A percentile compares a stretch with the other conserved stretches of the same genome.
phyloP scores from a whole-genome alignment of 2,113 vertebrate species.

The Cinclus cinclus region DNA sequence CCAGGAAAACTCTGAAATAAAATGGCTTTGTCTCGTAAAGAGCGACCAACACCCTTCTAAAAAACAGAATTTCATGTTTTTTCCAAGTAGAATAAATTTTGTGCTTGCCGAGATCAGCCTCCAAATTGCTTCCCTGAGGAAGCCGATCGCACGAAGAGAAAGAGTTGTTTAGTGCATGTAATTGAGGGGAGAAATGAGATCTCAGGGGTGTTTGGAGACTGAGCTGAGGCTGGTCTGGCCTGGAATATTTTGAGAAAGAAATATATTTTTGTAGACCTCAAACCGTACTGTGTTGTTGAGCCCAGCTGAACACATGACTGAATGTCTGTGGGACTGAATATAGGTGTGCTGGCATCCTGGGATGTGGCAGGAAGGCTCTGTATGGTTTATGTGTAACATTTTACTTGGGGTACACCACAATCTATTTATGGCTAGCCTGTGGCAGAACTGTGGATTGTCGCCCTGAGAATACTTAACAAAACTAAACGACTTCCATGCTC shows the following conservation, averaged over 20 bases:
- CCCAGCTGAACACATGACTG: not conserved
- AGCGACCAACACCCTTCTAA: not conserved
- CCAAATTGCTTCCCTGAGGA: not conserved
- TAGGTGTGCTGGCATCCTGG: not conserved
- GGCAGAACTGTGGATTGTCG: not conserved
- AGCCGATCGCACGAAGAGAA: not conserved
- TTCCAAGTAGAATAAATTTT: not conserved
- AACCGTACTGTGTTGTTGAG: not conserved
- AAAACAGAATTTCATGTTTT: not conserved
- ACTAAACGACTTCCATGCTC: not conserved
- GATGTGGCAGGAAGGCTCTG: not conserved
- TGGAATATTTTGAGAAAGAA: not conserved
- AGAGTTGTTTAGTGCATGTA: not conserved
- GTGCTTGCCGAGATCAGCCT: not conserved
- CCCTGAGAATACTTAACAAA: not conserved
- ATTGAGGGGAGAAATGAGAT: not conserved
- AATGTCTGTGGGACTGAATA: not conserved
- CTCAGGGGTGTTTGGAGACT: not conserved
- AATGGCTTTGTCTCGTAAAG: not conserved
- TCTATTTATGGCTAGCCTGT: not conserved
- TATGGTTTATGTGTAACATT: not conserved
- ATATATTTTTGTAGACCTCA: not conserved
- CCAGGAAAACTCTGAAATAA: not conserved
- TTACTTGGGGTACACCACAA: not conserved
- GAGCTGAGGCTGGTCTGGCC: not conserved